Percentiles rank a stretch among this genome's conserved stretches.
Conservation (phyloP, 35 echinoderm and acorn worm species). For the Heliocidaris erythrogramma region DNA sequence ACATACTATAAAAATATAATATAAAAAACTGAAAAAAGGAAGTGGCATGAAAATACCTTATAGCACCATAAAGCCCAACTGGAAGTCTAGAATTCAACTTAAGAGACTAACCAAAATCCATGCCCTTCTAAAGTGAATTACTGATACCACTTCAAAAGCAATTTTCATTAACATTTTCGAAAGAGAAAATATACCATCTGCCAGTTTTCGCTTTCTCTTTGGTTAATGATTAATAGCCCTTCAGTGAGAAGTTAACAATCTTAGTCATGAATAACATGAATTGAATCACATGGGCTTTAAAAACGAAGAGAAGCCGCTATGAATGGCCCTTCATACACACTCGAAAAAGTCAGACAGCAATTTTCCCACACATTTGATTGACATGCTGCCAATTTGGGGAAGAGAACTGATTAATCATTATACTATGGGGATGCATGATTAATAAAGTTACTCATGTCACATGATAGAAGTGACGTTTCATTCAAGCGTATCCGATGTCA, state of each 20-base stretch:
- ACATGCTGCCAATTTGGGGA: background rate
- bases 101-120: background rate
- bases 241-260: background rate
- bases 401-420: background rate
- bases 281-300: background rate
- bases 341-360: background rate
- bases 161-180: background rate
- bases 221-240: background rate
- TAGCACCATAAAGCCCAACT: background rate
- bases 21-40: background rate
- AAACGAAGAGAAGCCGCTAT: background rate
- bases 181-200: background rate
- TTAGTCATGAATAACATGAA: conserved; percentile 5
- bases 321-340: background rate
- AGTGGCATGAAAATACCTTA: background rate
- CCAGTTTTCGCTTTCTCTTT: background rate
- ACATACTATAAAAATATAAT: too few relatives aligned
- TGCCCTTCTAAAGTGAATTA: background rate
- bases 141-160: background rate
- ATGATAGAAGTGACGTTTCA: background rate
- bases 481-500: background rate
- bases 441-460: background rate
- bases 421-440: conserved; percentile 1
- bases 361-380: background rate
- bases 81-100: background rate